Base-by-base conservation (phyloP, 2,888 invertebrate species). In the Diarsia mendica region DNA sequence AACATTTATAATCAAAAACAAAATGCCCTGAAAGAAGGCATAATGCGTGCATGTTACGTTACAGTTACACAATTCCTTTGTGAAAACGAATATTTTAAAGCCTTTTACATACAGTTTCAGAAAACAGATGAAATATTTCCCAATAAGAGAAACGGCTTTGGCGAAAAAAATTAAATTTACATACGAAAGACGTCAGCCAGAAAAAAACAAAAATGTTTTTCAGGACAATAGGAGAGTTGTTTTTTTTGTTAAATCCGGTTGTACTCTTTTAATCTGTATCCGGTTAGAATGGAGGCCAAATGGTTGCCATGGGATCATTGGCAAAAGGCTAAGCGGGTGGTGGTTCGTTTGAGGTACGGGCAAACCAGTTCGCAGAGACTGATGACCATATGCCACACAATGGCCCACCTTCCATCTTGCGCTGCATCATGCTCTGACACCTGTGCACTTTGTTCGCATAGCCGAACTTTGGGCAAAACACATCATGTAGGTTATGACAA, bases 91-190 rank as follows among this genome's bases (percentile, higher is more conserved):
- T 8, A 44, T 58, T 23, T 61, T 44, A 28, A 61, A 53, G 0
- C 18, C 18, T 51, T 8, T 33, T 55, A 39, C 69, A 66, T 67
- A 64, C 58, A 55, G 10, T 55, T 33, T 63, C 53, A 44, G 10
- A 69, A 66, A 83, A 63, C 68, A 39, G 28, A 13, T 79, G 61
- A 70, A 79, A 48, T 48, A 71, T 79, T 67, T 79, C 48, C 11
- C 60, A 82, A 68, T 53, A 79, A 73, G 79, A 73, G 58, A 77
- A 68, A 83, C 48, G n/a, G 55, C 51, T 44, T 58, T 67, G 49
- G 13, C 28, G 46, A 74, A 63, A 67, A 71, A 66, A 64, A 8
- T 0, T 20, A 69, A 49, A 70, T 73, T 64, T 65, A 73, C 73
- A 79, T 71, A 55, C 64, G 49, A 53, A 84, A 58, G 68, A 79